Evolutionary conservation across 2,888 invertebrate genomes (phyloP), one percentile per base, ranked within the genome.

Genomic region (Oegoconia quadripuncta): DNA sequence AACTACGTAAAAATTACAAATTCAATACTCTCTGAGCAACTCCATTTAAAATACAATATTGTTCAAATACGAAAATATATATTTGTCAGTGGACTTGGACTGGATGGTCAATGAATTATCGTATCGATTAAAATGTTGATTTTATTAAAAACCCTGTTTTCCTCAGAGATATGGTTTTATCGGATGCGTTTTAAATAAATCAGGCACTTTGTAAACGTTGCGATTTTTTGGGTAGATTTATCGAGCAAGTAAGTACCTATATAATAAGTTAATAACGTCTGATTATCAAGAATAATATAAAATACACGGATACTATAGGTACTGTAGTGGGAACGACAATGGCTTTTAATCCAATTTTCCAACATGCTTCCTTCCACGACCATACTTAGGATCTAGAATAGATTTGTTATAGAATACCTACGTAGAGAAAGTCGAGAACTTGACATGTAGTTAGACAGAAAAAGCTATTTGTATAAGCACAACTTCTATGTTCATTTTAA

Each of bases 101-200:
- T 36, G 34, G 34, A 25, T 34, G 34, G 34, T 25, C 23, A 13
- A n/a, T n/a, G 27, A 7, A n/a, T 23, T 27, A 27, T 7, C 3
- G 15, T 34, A 20, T 17, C 20, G 32, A n/a, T n/a, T 34, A 34
- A 34, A 34, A 34, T 26, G 26, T 26, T 28, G 23, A 33, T 13
- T 25, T 8, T 32, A 13, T 6, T 34, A 37, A 30, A 44, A 70
- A 80, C 80, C 80, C 78, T 80, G 78, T 73, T 69, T 64, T 54
- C 75, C 74, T 73, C 58, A 59, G 57, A 66, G 75, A 78, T 78
- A 77, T 76, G 74, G 61, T 59, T 55, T 16, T 38, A 46, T 44
- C 41, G 43, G 41, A 44, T 51, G 44, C 38, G 46, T 48, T 55
- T 42, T 37, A 60, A 70, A 64, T 53, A 39, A 63, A 57, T 51